A percentile compares a stretch with the other conserved stretches of the same genome.
These are phyloP conservation scores for Nineta flava DNA, from an alignment of 2,888 invertebrate genomes.

Conservation along the genomic window DNA sequence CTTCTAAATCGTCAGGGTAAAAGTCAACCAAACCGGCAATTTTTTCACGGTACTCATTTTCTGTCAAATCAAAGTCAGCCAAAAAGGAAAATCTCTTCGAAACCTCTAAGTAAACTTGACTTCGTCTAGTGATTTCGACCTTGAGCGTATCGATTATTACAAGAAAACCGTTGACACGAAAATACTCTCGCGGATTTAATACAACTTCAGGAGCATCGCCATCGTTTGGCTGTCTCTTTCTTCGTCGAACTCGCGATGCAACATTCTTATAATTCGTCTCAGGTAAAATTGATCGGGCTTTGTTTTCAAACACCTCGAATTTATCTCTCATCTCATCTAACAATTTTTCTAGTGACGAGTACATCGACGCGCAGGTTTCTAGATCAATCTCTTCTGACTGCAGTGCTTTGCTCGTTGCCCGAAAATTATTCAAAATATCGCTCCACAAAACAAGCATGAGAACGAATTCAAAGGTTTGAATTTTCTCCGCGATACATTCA, in stretches of 20 bases:
- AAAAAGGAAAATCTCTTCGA: neutral
- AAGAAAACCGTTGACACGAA: neutral
- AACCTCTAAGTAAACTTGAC: neutral
- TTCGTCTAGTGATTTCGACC: neutral
- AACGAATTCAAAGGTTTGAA: slow-evolving; percentile 6
- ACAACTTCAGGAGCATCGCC: neutral
- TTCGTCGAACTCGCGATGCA: too few relatives aligned
- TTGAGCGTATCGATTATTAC: neutral
- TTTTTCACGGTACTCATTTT: too few relatives aligned
- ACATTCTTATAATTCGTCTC: neutral
- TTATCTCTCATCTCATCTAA: neutral
- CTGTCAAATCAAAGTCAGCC: neutral
- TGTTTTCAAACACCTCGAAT: neutral
- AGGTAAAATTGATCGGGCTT: neutral
- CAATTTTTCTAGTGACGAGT: neutral
- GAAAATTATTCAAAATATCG: slow-evolving; percentile 5
- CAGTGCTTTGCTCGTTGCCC: neutral
- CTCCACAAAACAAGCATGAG: slow-evolving; percentile 5
- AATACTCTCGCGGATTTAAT: neutral
- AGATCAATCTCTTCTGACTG: neutral
- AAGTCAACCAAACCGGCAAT: neutral
- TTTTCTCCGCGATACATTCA: slow-evolving; percentile 3
- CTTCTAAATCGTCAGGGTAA: neutral
- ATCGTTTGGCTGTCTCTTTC: neutral
- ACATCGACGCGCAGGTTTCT: neutral